Evolutionary conservation across 2,797 vertebrate species (phyloP), one percentile per base, ranked within the genome.

Genomic region (Sparidentex hasta): DNA sequence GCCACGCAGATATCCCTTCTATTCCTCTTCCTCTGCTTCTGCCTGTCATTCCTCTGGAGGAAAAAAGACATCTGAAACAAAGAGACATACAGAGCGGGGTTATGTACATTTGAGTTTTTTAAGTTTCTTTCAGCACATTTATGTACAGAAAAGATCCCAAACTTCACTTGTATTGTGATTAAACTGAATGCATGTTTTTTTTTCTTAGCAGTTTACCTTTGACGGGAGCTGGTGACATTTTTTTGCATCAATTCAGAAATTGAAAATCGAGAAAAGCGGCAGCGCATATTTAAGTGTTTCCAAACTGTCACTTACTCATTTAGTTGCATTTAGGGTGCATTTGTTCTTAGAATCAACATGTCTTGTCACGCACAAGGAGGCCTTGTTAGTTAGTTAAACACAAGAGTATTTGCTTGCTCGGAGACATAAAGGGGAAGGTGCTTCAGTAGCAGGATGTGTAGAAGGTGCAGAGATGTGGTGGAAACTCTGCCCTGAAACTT

Each of bases 1-100:
- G 80, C 87, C 83, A 84, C 68, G 69, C 84, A 87, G 79, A 88
- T 87, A 89, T 80, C 84, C 71, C 66, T 79, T 27, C 70, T 63
- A 71, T 84, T 52, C 65, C 27, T 65, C 33, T 68, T 76, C 64
- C 21, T 76, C 51, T 76, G 27, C 33, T 23, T 74, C 59, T 52
- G 27, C 41, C 72, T 83, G 54, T 63, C 68, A 57, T 67, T 84
- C 58, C 69, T 47, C 43, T 48, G 25, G 41, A 56, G 14, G 17
- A 4, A 58, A 2, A 17, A 23, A 6, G 2, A 44, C 29, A 51
- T 55, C 46, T 54, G 29, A 58, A 65, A 73, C 23, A 55, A 44
- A 65, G 33, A 68, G 52, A 70, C 71, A 75, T 85, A 84, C 46
- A 55, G 72, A 78, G 82, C 76, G 56, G 65, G 55, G 12, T 58